Conservation (phyloP, 2,888 invertebrate species). For the Lepidochitona cinerea region DNA sequence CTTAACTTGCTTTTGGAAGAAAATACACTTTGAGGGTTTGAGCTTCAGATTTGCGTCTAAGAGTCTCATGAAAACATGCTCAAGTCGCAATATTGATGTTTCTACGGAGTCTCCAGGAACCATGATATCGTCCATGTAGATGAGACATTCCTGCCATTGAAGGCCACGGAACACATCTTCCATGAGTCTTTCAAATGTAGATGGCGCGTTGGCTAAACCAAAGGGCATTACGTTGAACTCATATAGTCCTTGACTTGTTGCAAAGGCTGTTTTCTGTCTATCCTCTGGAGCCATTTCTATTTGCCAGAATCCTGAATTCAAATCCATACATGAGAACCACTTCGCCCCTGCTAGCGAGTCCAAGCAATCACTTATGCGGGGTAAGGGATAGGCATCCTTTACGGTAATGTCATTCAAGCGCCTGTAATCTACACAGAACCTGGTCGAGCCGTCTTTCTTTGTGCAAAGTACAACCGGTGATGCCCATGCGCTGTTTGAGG, state of each 20-base stretch:
- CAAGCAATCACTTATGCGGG: conserved; percentile 32
- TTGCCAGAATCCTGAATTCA: conserved; percentile 34
- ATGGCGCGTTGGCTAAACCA: conserved; percentile 30
- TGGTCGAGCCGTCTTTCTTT: conserved; percentile 22
- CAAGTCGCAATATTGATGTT: not conserved
- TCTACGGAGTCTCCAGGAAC: conserved; percentile 22
- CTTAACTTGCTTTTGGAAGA: conserved; percentile 2
- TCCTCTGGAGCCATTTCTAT: conserved; percentile 25
- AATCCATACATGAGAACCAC: conserved; percentile 34
- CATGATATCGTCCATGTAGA: conserved; percentile 38
- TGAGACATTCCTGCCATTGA: conserved; percentile 28
- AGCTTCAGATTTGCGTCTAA: not conserved
- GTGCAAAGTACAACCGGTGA: conserved; percentile 27
- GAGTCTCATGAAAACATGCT: not conserved
- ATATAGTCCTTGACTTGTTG: conserved; percentile 23
- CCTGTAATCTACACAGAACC: conserved; percentile 35
- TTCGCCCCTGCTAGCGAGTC: conserved; percentile 26
- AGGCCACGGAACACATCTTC: conserved; percentile 30
- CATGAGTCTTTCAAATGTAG: conserved; percentile 41
- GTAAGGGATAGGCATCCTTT: conserved; percentile 30
- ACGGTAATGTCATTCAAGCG: conserved; percentile 26
- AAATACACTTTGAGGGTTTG: not conserved
- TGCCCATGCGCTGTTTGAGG: conserved; percentile 28
- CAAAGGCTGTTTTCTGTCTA: conserved; percentile 34
- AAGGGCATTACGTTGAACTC: conserved; percentile 30